Percentiles rank a stretch among this genome's conserved stretches.
Conservation (phyloP, 2,888 invertebrate genomes). For the Omphaloscelis lunosa region DNA sequence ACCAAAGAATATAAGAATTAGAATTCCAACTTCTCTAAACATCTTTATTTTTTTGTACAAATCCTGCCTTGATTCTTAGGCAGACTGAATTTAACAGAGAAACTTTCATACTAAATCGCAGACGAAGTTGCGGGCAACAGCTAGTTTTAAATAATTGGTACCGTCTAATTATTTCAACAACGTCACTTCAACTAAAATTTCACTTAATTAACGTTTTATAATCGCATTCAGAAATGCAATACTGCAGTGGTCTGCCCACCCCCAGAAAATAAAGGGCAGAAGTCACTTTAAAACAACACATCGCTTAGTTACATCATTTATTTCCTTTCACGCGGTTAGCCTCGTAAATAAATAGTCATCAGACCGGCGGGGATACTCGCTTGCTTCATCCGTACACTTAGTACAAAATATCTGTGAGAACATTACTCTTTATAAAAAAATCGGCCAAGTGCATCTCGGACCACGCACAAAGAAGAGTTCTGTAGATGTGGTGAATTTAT, state of each 20-base stretch:
- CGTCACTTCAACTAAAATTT: background rate
- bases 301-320: conserved; percentile 30
- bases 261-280: background rate
- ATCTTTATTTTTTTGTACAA: too few species aligned
- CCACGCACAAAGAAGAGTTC: too few species aligned
- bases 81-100: too few species aligned
- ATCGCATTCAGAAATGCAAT: conserved; percentile 4
- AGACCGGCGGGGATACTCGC: conserved; percentile 18
- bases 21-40: too few species aligned
- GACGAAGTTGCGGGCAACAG: too few species aligned
- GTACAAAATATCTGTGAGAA: conserved; percentile 35
- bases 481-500: too few species aligned
- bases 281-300: conserved; percentile 31
- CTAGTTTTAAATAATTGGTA: background rate
- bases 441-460: too few species aligned
- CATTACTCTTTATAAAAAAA: conserved; percentile 40
- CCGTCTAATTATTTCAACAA: background rate
- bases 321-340: conserved; percentile 36
- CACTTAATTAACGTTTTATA: conserved; percentile 4
- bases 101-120: too few species aligned
- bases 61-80: too few species aligned
- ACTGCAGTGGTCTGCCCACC: background rate
- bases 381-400: conserved; percentile 11
- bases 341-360: conserved; percentile 43
- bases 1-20: too few species aligned